Conservation (phyloP, 2,797 vertebrate genomes). For the Poecilia wingei region DNA sequence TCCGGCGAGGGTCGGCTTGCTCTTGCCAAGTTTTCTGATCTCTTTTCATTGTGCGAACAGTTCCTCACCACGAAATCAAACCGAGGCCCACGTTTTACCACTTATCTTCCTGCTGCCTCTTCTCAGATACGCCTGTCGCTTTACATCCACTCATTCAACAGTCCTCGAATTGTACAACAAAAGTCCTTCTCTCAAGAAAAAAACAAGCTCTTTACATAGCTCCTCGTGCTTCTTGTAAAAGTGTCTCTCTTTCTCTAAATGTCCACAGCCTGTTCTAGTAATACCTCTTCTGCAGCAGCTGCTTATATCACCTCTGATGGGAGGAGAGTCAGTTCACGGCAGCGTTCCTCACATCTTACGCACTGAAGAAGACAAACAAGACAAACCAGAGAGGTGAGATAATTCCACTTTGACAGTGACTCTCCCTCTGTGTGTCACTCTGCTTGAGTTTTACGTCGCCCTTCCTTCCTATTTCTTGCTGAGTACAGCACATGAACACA, state of each 20-base stretch:
- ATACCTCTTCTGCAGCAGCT: conserved; percentile 46
- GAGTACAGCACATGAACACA: conserved; percentile 25
- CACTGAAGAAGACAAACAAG: conserved; percentile 76
- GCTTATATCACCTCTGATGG: conserved; percentile 25
- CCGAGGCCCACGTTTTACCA: conserved; percentile 12
- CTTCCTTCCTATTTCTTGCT: conserved; percentile 46
- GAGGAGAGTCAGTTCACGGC: conserved; percentile 40
- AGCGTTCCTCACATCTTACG: conserved; percentile 64
- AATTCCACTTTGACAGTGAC: conserved; percentile 57
- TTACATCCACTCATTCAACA: conserved; percentile 21
- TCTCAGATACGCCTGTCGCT: conserved; percentile 7
- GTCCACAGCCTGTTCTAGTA: conserved; percentile 23
- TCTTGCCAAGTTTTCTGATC: conserved; percentile 26
- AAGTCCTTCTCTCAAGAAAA: conserved; percentile 1
- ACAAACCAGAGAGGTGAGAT: conserved; percentile 81
- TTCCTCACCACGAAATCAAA: conserved; percentile 20
- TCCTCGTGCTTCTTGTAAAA: conserved; percentile 10
- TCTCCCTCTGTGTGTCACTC: conserved; percentile 31
- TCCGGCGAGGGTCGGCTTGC: conserved; percentile 17
- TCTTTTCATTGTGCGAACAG: conserved; percentile 28
- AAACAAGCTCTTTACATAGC: background rate
- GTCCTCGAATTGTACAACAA: conserved; percentile 26
- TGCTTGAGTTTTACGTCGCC: conserved; percentile 43
- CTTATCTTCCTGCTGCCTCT: conserved; percentile 22
- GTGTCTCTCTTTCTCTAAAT: conserved; percentile 25